A percentile compares a stretch with the other conserved stretches of the same genome.
phyloP scores from a whole-genome alignment of 2,797 vertebrate species.

The Poeciliopsis paucimaculata region DNA sequence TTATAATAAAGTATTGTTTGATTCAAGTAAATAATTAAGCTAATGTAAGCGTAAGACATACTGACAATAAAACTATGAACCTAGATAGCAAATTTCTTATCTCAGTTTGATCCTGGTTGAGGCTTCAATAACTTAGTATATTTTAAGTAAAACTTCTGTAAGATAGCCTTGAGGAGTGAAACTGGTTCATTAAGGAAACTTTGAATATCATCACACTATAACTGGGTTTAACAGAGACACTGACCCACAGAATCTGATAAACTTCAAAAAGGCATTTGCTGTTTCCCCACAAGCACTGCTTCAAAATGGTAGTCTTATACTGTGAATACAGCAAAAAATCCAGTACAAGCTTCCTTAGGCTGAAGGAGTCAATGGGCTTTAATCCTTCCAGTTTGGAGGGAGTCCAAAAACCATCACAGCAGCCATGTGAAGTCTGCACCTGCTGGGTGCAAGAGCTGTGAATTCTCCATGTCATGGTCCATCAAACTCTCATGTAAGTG shows the following conservation, averaged over 20 bases:
- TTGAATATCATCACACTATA: constrained; percentile 15
- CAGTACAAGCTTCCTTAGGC: constrained; percentile 25
- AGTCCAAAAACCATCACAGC: constrained; percentile 40
- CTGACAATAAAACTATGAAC: constrained; percentile 6
- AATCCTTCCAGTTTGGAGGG: constrained; percentile 26
- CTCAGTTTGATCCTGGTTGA: not conserved
- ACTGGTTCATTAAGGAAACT: constrained; percentile 13
- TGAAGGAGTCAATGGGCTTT: constrained; percentile 25
- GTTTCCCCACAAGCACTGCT: constrained; percentile 43
- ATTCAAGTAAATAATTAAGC: constrained; percentile 14
- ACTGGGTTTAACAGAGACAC: constrained; percentile 12
- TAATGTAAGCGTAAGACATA: constrained; percentile 19
- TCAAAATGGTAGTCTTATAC: constrained; percentile 34
- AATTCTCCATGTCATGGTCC: constrained; percentile 33
- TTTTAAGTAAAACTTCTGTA: constrained; percentile 30
- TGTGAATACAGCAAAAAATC: constrained; percentile 36
- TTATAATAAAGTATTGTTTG: not conserved
- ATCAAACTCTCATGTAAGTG: constrained; percentile 29
- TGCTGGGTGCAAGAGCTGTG: constrained; percentile 30
- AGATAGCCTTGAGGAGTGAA: constrained; percentile 15
- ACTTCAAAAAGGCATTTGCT: constrained; percentile 15
- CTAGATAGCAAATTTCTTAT: not conserved
- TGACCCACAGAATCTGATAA: constrained; percentile 15
- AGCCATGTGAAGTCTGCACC: constrained; percentile 27
- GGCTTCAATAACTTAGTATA: not conserved